Base-by-base conservation (phyloP, 2,888 invertebrate species). In the Petrophora chlorosata region DNA sequence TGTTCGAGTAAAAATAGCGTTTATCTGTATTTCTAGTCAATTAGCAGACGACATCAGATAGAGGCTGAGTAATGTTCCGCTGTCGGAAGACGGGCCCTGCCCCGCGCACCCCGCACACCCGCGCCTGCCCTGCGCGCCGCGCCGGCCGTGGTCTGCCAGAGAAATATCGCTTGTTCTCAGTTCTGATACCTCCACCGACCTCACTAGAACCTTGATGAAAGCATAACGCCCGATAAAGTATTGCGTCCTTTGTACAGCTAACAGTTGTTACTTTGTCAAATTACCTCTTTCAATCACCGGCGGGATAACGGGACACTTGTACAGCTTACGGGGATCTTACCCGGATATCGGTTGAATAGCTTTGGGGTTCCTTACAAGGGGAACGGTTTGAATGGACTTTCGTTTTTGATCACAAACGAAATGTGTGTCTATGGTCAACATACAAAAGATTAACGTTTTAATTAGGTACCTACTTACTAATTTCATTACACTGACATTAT, bases 11-110 rank as follows among this genome's bases (percentile, higher is more conserved):
- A 85, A 84, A 85, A 85, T 83, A 79, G 74, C 75, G 68, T 81
- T 85, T 85, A 87, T 88, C 86, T 79, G 75, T 77, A 80, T 82
- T 88, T 88, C 88, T 88, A 85, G 85, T 86, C 88, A 90, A 88
- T 90, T 89, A 89, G 83, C 82, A 76, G 75, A 80, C 81, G 78
- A 73, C 77, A 85, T 87, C 86, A 81, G 88, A 88, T 89, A 87
- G 66, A 65, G 67, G 63, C 67, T 84, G 85, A 87, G 78, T 86
- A 84, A 88, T 87, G 85, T 76, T 60, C 69, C 56, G 43, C 35
- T 60, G 56, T 56, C 59, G 58, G 60, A 51, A 59, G 61, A 54
- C 41, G 48, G 44, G 55, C 35, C 53, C 25, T 28, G 32, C 23
- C 35, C 33, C 44, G 14, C 43, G 25, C 26, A n/a, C 32, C 14